Conservation (phyloP, 2,888 invertebrate genomes). For the Homarus gammarus region DNA sequence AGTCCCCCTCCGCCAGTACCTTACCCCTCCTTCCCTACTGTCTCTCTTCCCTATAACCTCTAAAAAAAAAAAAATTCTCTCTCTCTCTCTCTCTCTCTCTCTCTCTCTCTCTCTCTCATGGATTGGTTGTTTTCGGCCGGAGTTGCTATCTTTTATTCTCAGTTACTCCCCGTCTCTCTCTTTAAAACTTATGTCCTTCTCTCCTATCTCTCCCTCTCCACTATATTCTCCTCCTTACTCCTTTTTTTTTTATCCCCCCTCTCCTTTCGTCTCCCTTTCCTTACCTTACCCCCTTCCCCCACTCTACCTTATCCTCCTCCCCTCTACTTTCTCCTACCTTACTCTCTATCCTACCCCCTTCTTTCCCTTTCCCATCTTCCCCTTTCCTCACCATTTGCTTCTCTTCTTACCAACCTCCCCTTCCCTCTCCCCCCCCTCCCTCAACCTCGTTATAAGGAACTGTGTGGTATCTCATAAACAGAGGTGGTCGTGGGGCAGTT, state of each 20-base stretch:
- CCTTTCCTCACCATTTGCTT: background rate
- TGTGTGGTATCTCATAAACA: background rate
- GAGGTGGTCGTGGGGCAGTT: background rate
- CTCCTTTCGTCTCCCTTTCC: background rate
- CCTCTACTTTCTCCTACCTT: no score
- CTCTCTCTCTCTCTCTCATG: background rate
- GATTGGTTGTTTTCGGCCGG: no score
- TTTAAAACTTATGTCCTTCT: no score
- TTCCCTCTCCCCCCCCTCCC: background rate
- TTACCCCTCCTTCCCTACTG: background rate
- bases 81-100: background rate
- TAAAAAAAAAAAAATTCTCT: no score
- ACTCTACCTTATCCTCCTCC: background rate
- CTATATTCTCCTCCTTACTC: no score
- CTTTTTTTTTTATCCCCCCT: background rate
- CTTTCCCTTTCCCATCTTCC: background rate
- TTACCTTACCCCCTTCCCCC: background rate
- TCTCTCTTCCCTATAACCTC: no score
- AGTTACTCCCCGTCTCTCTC: no score
- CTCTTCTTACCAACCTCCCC: background rate
- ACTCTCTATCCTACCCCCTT: background rate
- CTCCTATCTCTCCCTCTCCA: no score
- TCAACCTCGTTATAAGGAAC: background rate
- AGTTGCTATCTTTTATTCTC: no score
- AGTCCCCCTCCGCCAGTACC: background rate